Evolutionary conservation across 2,797 vertebrate species (phyloP), one percentile per base, ranked within the genome.

Genomic region (Pantherophis alleghaniensis): DNA sequence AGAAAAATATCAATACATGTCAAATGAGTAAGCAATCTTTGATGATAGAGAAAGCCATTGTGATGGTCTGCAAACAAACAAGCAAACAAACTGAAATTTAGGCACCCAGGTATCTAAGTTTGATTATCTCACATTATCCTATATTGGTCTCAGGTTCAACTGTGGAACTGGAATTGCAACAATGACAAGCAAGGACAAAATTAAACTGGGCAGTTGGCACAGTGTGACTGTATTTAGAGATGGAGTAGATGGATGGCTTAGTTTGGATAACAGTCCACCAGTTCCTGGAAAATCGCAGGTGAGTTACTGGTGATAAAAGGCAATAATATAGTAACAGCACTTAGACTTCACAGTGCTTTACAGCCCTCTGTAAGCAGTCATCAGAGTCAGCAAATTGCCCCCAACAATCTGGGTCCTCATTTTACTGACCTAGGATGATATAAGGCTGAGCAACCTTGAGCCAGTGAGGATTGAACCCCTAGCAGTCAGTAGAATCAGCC

Each of bases 221-320:
- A 98, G 94, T 0, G 97, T 98, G 60, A 98, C 97, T 0, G 32
- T 99, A 89, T 99, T 98, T 97, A 98, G 99, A 96, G 98, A 99
- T 0, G 99, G 99, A 32, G 95, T 97, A 93, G 98, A 97, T 0
- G 99, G 99, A 88, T 98, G 99, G 98, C 97, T 99, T 53, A 98
- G 97, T 56, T 94, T 99, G 90, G 98, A 99, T 96, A 98, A 97
- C 0, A 97, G 98, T 93, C 97, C 97, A 7, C 98, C 98, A 0
- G 97, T 99, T 83, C 97, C 98, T 0, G 99, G 99, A 91, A 98
- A 97, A 93, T 99, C 99, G 89, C 99, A 98, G 98, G 99, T 99
- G 95, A 95, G 97, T 92, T 56, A 26, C 13, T 89, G 1, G 4
- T 42, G 53, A 11, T n/a, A 11, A 86, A 91, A 89, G 47, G 1